Evolutionary conservation across 2,113 vertebrate species (phyloP).

Genomic region (Esox niger): DNA sequence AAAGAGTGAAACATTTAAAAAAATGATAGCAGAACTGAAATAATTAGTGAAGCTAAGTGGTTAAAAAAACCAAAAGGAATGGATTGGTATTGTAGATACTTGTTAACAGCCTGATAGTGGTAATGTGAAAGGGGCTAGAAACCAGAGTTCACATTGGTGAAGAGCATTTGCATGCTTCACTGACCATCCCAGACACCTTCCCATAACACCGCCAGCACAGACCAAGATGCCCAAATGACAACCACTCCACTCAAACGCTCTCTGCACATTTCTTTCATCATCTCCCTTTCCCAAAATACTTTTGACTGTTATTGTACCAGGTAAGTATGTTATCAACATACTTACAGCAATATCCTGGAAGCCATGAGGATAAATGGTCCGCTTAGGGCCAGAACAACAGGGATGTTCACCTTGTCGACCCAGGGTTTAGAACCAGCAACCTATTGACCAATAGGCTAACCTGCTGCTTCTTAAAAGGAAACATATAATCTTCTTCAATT

Average conservation of each 20-base stretch:
- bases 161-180: slow-evolving; percentile 20
- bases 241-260: slow-evolving; percentile 11
- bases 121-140: slow-evolving; percentile 32
- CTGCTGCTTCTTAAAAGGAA: too few relatives aligned
- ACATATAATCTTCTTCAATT: slow-evolving; percentile 14
- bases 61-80: not conserved
- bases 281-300: slow-evolving; percentile 18
- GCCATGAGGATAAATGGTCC: too few relatives aligned
- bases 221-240: slow-evolving; percentile 61
- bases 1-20: not conserved
- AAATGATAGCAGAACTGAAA: not conserved
- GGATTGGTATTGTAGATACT: not conserved
- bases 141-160: not conserved
- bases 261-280: not conserved
- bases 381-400: too few relatives aligned
- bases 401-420: too few relatives aligned
- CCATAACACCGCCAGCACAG: slow-evolving; percentile 32
- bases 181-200: slow-evolving; percentile 45
- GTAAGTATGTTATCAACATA: too few relatives aligned
- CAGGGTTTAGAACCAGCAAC: too few relatives aligned
- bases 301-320: too few relatives aligned
- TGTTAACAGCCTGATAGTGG: slow-evolving; percentile 30
- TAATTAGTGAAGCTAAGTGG: too few relatives aligned
- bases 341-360: too few relatives aligned
- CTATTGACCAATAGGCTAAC: too few relatives aligned